These are phyloP conservation scores for Sipha maydis DNA, from an alignment of 2,888 invertebrate species.

Conservation along the genomic window DNA sequence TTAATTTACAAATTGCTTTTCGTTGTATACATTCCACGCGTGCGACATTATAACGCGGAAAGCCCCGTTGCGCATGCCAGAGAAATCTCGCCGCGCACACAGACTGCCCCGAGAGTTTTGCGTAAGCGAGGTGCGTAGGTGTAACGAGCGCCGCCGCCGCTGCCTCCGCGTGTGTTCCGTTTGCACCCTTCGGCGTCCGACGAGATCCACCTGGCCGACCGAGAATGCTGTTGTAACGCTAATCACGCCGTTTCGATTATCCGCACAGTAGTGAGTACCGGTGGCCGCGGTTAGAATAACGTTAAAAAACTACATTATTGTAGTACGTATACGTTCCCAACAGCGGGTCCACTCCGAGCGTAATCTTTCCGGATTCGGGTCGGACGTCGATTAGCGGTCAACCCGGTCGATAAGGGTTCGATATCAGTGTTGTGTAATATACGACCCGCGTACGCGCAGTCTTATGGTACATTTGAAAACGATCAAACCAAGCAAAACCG, in stretches of 20 bases:
- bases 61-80: neutral
- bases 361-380: constrained; percentile 11
- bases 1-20: too few species aligned
- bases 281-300: neutral
- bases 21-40: too few species aligned
- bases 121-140: neutral
- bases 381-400: constrained; percentile 11
- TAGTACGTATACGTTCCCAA: neutral
- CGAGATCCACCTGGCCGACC: neutral
- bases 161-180: too few species aligned
- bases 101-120: neutral
- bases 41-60: too few species aligned
- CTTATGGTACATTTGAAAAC: neutral
- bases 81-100: neutral
- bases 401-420: constrained; percentile 8
- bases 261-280: neutral
- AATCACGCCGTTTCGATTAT: too few species aligned
- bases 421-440: neutral
- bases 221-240: too few species aligned
- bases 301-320: neutral
- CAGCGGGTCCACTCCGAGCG: neutral
- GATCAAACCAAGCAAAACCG: neutral
- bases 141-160: neutral
- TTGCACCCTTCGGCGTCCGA: neutral
- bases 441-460: too few species aligned